Percentiles rank a stretch among this genome's conserved stretches.
Evolutionary conservation across 2,888 invertebrate genomes (phyloP).

Genomic region (Danaus chrysippus): DNA sequence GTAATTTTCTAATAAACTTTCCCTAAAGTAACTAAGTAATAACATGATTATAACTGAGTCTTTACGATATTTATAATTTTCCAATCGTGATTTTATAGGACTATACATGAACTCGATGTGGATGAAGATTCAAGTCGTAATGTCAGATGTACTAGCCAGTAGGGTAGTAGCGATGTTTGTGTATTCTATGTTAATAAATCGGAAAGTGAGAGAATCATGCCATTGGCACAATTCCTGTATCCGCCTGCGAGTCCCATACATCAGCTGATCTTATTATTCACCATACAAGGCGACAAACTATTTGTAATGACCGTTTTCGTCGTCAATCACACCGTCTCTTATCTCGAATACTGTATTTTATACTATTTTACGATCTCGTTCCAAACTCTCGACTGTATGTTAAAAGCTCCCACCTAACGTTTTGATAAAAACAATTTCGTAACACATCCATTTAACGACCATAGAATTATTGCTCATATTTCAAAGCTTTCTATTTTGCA

Average conservation of each 20-base stretch:
- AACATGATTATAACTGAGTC: not conserved
- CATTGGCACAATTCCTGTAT: constrained; percentile 14
- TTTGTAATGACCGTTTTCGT: constrained; percentile 47
- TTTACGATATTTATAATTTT: not conserved
- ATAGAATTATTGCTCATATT: not conserved
- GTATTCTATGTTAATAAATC: constrained; percentile 2
- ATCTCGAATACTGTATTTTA: constrained; percentile 21
- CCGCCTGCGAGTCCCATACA: constrained; percentile 18
- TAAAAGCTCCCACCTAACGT: no score
- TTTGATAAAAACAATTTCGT: no score
- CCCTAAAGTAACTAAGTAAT: not conserved
- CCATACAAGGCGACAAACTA: constrained; percentile 42
- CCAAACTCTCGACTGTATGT: not conserved
- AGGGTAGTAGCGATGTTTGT: no score
- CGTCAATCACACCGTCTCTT: constrained; percentile 40
- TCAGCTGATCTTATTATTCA: constrained; percentile 42
- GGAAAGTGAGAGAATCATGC: not conserved
- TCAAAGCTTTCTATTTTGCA: constrained; percentile 4
- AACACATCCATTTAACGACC: no score
- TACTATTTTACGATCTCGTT: not conserved
- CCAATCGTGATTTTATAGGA: not conserved
- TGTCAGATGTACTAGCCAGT: no score
- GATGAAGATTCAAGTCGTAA: no score
- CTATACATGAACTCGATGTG: no score
- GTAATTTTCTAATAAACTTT: not conserved